Base-by-base conservation (phyloP, 2,113 vertebrate genomes). In the Corythornis madagascariensis region DNA sequence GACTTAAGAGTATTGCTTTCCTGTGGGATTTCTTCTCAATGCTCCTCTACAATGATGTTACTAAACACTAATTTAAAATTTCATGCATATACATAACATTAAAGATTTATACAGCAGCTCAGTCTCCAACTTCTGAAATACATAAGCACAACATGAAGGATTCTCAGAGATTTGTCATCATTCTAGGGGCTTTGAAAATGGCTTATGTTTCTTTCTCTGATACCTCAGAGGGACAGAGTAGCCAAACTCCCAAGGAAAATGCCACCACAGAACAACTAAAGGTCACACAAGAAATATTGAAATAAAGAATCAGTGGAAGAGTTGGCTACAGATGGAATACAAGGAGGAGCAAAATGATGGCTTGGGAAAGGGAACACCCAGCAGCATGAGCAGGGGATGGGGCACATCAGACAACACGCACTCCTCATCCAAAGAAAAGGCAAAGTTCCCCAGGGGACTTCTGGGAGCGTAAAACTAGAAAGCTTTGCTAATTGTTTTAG, bases 201-300 rank as follows among this genome's bases (percentile, higher is more conserved):
- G 4, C 2, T 16, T 33, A 31, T 16, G 18, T 3, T n/a, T 50
- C 47, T 38, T n/a, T 1, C 10, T 50, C 53, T 50, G 43, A 42
- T 17, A 47, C 7, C n/a, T 56, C 14, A 65, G 60, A 69, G 13
- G 10, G 20, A 80, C 7, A 20, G 10, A 52, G 9, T 31, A 90
- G 31, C 31, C 69, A 28, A n/a, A 26, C 12, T 38, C 40, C 20
- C 24, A 35, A 8, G 4, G 29, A 64, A 81, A 81, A 29, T 2
- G 8, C 10, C 45, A 47, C 9, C 35, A 24, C 0, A 0, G 6
- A 33, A 48, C 0, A 0, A 63, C 12, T 43, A 71, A 75, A 63
- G 56, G 38, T 28, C 31, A 45, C 13, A 7, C 0, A 1, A 83
- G 48, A 61, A 83, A 86, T 14, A 24, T 0, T 16, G 31, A 52